Base-by-base conservation (phyloP, 2,888 invertebrate genomes). In the Formica aserva region DNA sequence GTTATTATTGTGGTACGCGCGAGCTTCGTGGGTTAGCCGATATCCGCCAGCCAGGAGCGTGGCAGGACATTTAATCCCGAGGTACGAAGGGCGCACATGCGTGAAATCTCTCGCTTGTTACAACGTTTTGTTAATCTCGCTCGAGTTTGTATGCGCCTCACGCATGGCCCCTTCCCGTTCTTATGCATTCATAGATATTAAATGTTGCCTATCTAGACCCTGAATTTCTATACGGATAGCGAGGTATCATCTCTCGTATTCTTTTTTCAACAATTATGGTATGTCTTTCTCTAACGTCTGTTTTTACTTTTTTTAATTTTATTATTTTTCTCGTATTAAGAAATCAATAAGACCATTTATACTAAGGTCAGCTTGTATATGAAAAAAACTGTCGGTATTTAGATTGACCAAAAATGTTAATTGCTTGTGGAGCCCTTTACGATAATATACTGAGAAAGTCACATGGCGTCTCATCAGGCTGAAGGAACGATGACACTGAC, bases 101-200 rank as follows among this genome's bases (percentile, higher is more conserved):
- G 92, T 92, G 91, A 91, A 91, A 93, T 94, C 92, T 89, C 87
- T 85, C 90, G 92, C 89, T 92, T 89, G 91, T 92, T 93, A 91
- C 85, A n/a, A 71, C 91, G 91, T 93, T 92, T 91, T 91, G 92
- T 91, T 92, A 92, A 92, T 92, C 92, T 89, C 86, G 85, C 81
- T 83, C 69, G 65, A 67, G 45, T 45, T 81, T 35, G 41, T 26
- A 45, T 11, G 62, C n/a, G 22, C 6, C 18, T 48, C 38, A 60
- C 65, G 78, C 77, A 22, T 15, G 32, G 8, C 15, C 69, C 22
- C 29, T 55, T n/a, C 8, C n/a, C 41, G 1, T 18, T 11, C 48
- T 29, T 18, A 18, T 9, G n/a, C 48, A 18, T 9, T 18, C 72
- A 29, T 57, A 41, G 57, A 78, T 45, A 45, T 22, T 60, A 60